Evolutionary conservation across 2,113 vertebrate species (phyloP).

Genomic region (Alligator sinensis): DNA sequence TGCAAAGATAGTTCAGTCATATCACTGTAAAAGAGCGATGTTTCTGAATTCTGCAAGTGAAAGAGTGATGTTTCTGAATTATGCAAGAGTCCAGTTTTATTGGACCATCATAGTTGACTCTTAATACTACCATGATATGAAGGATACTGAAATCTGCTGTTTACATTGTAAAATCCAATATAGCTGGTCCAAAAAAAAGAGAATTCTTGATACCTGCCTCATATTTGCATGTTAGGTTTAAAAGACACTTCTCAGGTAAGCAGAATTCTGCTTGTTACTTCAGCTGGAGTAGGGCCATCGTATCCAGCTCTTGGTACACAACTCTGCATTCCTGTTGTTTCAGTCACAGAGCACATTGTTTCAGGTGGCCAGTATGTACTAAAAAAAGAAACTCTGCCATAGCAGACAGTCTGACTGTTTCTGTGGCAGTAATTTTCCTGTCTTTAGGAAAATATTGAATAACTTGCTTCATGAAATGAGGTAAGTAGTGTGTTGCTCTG

Average conservation of each 20-base stretch:
- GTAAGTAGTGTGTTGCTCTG: neutral
- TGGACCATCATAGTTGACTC: too few species aligned
- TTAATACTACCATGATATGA: too few species aligned
- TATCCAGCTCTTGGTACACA: too few species aligned
- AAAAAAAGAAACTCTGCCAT: neutral
- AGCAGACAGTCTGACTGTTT: neutral
- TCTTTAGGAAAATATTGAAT: neutral
- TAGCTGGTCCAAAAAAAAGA: neutral
- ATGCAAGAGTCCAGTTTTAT: too few species aligned
- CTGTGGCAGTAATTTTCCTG: accelerated
- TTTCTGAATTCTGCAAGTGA: too few species aligned
- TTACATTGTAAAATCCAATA: too few species aligned
- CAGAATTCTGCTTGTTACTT: neutral
- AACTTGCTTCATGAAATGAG: neutral
- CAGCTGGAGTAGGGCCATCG: neutral
- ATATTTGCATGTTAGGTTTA: neutral
- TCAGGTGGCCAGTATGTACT: neutral
- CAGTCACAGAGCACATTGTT: neutral
- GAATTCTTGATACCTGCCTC: neutral
- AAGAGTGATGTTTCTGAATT: too few species aligned
- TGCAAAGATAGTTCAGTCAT: neutral
- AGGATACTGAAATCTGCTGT: too few species aligned
- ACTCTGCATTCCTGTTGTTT: neutral
- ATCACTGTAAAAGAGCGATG: too few species aligned
- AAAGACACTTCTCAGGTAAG: neutral